phyloP scores from a whole-genome alignment of 2,888 invertebrate species.

The Ganaspis brasiliensis region DNA sequence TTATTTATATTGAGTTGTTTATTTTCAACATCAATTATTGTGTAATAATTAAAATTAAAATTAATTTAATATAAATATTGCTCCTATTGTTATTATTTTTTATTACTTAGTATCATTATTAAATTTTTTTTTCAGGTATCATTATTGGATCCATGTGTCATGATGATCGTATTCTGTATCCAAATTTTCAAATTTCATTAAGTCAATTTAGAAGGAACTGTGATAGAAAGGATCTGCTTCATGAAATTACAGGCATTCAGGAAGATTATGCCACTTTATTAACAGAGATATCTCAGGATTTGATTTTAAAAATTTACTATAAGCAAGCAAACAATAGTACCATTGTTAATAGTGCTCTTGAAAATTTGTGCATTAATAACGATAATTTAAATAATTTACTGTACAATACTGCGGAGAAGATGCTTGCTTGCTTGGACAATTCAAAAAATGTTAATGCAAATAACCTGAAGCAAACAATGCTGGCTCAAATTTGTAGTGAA shows the following conservation, averaged over 20 bases:
- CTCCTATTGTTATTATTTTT: too few relatives aligned
- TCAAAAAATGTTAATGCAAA: background rate
- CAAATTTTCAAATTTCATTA: conserved; percentile 25
- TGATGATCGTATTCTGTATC: background rate
- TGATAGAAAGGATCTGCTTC: background rate
- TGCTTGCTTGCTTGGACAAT: conserved; percentile 25
- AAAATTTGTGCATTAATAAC: conserved; percentile 2
- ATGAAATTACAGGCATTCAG: background rate
- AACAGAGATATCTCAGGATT: conserved; percentile 14
- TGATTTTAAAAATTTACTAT: conserved; percentile 8
- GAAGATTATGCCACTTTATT: conserved; percentile 23
- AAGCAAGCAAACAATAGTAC: background rate
- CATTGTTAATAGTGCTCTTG: background rate
- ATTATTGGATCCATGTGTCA: background rate
- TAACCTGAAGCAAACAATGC: conserved; percentile 7
- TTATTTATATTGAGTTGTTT: background rate
- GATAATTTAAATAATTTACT: conserved; percentile 17
- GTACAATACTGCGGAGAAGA: conserved; percentile 10
- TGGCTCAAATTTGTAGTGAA: conserved; percentile 15
- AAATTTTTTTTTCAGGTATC: background rate
- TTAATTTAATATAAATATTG: too few relatives aligned
- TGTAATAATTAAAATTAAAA: too few relatives aligned
- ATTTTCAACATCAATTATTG: too few relatives aligned
- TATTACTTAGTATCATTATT: too few relatives aligned
- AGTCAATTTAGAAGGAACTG: conserved; percentile 3